These are phyloP conservation scores for Gymnoscopelus microlampas DNA, from an alignment of 2,797 vertebrate genomes.

Conservation along the genomic window DNA sequence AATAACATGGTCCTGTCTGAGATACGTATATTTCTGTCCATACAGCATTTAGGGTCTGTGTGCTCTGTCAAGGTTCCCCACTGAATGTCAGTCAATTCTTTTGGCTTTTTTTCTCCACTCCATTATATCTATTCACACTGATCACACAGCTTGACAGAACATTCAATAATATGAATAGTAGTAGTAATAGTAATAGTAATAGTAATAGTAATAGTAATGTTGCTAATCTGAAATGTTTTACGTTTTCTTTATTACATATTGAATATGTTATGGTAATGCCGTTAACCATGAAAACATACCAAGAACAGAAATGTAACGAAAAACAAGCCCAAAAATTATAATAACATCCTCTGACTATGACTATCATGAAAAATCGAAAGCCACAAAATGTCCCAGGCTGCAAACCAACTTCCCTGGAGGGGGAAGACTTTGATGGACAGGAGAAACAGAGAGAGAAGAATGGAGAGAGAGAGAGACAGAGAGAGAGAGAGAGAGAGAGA, in stretches of 20 bases:
- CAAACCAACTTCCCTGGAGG: constrained; percentile 23
- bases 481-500: background rate
- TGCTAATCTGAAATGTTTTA: too few relatives aligned
- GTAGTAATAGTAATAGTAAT: too few relatives aligned
- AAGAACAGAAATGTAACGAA: constrained; percentile 53
- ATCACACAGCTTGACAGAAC: background rate
- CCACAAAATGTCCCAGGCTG: constrained; percentile 41
- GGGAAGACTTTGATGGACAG: constrained; percentile 26
- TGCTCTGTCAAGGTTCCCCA: constrained; percentile 29
- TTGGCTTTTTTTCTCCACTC: background rate
- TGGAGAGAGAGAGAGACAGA: background rate
- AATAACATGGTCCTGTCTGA: constrained; percentile 25
- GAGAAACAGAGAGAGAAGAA: background rate
- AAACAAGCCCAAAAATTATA: constrained; percentile 28
- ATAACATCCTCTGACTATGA: constrained; percentile 26
- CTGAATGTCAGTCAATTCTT: background rate
- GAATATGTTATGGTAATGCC: constrained; percentile 10
- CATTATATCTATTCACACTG: background rate
- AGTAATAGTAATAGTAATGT: too few relatives aligned
- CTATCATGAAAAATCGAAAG: constrained; percentile 33
- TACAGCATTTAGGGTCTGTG: constrained; percentile 5
- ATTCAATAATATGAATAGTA: too few relatives aligned
- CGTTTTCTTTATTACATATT: constrained; percentile 24
- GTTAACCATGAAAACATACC: constrained; percentile 34
- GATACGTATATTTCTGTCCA: constrained; percentile 11